phyloP scores from a whole-genome alignment of 1,140 invertebrate species.

The Solenopsis invicta region DNA sequence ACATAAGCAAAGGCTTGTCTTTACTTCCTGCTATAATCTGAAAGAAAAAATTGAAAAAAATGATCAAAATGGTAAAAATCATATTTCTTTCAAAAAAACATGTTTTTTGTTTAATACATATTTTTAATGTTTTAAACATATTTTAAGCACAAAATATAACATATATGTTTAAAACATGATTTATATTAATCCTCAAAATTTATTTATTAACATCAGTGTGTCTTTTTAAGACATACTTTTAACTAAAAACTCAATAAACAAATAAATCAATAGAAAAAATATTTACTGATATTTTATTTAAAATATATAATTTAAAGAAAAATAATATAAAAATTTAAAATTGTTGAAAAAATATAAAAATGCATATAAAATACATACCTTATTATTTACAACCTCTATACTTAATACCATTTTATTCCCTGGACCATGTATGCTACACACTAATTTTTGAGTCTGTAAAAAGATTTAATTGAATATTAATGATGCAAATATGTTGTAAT shows the following conservation, averaged over 20 bases:
- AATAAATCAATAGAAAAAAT: constrained; percentile 11
- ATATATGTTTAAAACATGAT: too few species aligned
- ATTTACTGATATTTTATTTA: neutral
- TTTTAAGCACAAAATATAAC: too few species aligned
- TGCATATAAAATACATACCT: constrained; percentile 83
- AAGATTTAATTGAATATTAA: constrained; percentile 40
- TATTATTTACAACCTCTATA: constrained; percentile 88
- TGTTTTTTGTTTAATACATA: too few species aligned
- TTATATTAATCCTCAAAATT: too few species aligned
- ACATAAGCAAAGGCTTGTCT: constrained; percentile 88
- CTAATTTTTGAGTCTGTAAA: constrained; percentile 84
- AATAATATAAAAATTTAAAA: constrained; percentile 1
- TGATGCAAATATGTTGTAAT: constrained; percentile 44
- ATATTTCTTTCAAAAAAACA: too few species aligned
- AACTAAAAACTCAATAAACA: neutral
- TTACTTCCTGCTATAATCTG: constrained; percentile 90
- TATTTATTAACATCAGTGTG: neutral
- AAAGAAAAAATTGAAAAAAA: constrained; percentile 57
- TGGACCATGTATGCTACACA: constrained; percentile 89
- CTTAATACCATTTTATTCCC: constrained; percentile 89
- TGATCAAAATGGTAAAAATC: neutral
- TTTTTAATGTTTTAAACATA: too few species aligned
- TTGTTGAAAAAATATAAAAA: constrained; percentile 36
- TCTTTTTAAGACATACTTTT: neutral
- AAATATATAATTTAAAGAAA: constrained; percentile 19